phyloP scores from a whole-genome alignment of 1,140 invertebrate species.

The Dendroctonus valens region DNA sequence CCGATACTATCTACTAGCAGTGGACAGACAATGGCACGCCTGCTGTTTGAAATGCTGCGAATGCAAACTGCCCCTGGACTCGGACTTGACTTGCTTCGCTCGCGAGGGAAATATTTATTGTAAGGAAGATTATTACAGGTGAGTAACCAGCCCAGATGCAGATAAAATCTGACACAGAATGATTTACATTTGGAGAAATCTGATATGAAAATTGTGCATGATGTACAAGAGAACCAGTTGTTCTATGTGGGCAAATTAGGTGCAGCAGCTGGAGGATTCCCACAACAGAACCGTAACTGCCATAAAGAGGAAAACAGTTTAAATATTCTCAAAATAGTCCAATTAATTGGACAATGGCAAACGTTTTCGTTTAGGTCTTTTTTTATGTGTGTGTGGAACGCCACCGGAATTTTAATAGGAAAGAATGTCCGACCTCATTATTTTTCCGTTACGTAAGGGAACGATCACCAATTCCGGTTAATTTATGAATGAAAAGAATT shows the following conservation, averaged over 20 bases:
- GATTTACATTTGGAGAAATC: neutral
- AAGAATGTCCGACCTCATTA: slow-evolving; percentile 28
- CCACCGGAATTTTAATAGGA: slow-evolving; percentile 30
- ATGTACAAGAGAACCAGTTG: no score
- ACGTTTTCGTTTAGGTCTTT: neutral
- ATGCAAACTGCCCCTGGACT: slow-evolving; percentile 79
- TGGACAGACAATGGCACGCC: slow-evolving; percentile 87
- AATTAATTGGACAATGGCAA: slow-evolving; percentile 28
- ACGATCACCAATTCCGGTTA: slow-evolving; percentile 1
- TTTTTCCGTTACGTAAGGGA: slow-evolving; percentile 18
- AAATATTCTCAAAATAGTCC: slow-evolving; percentile 5
- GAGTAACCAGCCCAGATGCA: slow-evolving; percentile 43
- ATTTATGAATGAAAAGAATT: slow-evolving; percentile 4
- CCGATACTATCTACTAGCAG: slow-evolving; percentile 80
- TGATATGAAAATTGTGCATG: no score
- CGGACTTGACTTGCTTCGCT: slow-evolving; percentile 86
- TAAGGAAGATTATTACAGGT: slow-evolving; percentile 95
- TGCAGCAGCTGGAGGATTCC: no score
- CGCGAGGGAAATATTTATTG: slow-evolving; percentile 90
- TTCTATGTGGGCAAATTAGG: no score
- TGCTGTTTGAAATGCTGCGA: slow-evolving; percentile 83
- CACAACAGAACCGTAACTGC: no score
- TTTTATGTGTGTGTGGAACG: slow-evolving; percentile 20
- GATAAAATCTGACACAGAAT: neutral
- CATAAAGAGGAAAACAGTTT: no score